phyloP scores from a whole-genome alignment of 2,113 vertebrate species.

The Perca flavescens region DNA sequence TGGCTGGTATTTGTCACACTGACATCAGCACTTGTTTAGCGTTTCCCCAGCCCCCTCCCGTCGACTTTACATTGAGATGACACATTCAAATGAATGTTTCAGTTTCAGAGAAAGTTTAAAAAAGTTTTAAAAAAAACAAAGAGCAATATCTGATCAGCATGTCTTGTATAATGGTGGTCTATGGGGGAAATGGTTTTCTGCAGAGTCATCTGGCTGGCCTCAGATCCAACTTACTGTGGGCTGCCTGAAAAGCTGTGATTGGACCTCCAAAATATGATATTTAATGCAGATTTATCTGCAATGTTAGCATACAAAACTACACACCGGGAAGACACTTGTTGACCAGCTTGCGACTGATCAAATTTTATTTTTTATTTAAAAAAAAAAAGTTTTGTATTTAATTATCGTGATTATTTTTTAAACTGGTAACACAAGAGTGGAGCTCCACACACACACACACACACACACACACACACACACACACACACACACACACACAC shows the following conservation, averaged over 20 bases:
- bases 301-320: not conserved
- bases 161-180: too few relatives aligned
- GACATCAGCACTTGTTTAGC: not conserved
- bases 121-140: not conserved
- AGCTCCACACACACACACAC: not conserved
- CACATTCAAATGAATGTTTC: too few relatives aligned
- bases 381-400: too few relatives aligned
- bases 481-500: too few relatives aligned
- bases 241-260: not conserved
- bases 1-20: conserved; percentile 68
- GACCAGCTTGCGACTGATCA: too few relatives aligned
- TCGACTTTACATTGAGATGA: not conserved
- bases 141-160: too few relatives aligned
- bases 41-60: too few relatives aligned
- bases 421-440: too few relatives aligned
- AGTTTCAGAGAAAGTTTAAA: not conserved
- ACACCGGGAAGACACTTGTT: too few relatives aligned
- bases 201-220: not conserved
- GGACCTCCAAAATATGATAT: not conserved
- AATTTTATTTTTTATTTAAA: too few relatives aligned
- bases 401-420: too few relatives aligned
- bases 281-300: not conserved
- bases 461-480: too few relatives aligned
- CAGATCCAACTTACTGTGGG: not conserved
- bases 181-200: not conserved